Evolutionary conservation across 2,113 vertebrate species (phyloP).

Genomic region (Atlantisia rogersi): DNA sequence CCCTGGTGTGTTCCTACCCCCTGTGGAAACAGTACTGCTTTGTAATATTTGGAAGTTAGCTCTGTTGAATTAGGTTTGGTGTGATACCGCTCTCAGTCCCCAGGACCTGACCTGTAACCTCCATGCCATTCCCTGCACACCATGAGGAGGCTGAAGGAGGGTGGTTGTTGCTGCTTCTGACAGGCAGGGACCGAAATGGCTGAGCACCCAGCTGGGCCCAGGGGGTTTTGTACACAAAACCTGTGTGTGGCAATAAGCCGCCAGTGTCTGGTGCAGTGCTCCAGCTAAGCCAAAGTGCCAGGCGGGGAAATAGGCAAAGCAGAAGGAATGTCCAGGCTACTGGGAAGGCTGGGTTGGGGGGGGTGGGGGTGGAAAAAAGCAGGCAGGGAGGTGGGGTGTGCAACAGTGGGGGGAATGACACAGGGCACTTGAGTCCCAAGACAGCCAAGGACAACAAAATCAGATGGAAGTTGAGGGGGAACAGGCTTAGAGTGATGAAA

Average conservation of each 20-base stretch:
- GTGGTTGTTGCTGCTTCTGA: not conserved
- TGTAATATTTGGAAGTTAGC: not conserved
- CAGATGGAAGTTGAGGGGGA: not conserved
- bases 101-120: not conserved
- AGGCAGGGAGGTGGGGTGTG: rapidly evolving
- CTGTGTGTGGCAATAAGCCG: rapidly evolving
- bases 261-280: not conserved
- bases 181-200: rapidly evolving
- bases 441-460: not conserved
- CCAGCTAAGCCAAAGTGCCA: not conserved
- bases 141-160: not conserved
- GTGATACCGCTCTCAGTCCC: not conserved
- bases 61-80: not conserved
- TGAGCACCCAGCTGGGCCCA: not conserved
- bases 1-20: not conserved
- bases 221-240: not conserved
- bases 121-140: rapidly evolving
- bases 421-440: not conserved
- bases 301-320: not conserved
- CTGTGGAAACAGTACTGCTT: rapidly evolving
- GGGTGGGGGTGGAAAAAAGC: too few species aligned
- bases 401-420: too few species aligned
- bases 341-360: not conserved
- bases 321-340: not conserved
- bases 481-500: not conserved